These are phyloP conservation scores for Maccullochella peelii DNA, from an alignment of 2,113 vertebrate genomes.

Conservation along the genomic window DNA sequence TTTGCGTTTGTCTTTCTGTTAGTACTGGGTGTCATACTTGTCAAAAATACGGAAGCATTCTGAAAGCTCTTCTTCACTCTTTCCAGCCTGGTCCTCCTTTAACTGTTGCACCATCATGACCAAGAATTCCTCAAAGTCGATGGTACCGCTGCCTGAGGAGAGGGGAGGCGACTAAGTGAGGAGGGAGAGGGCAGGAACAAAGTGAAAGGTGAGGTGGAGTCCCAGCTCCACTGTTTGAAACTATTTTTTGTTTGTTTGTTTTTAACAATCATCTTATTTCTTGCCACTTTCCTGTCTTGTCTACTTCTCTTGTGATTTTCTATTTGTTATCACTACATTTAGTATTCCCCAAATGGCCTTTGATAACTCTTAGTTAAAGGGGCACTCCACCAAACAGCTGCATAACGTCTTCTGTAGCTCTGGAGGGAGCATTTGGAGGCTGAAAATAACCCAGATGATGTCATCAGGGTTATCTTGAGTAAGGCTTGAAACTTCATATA, in stretches of 20 bases:
- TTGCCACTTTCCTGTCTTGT: background rate
- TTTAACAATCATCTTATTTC: background rate
- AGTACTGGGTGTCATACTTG: conserved; percentile 82
- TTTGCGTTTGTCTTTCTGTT: background rate
- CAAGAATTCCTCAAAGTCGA: conserved; percentile 99
- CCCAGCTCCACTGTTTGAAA: too few relatives aligned
- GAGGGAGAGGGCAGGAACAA: background rate
- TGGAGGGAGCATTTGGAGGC: background rate
- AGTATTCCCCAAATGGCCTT: background rate
- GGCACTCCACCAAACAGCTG: background rate
- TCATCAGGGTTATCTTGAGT: background rate
- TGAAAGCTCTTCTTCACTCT: conserved; percentile 95
- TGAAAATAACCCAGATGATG: background rate
- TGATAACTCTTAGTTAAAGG: background rate
- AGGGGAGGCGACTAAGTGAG: background rate
- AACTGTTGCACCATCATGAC: conserved; percentile 99
- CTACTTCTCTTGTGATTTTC: background rate
- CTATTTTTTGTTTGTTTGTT: background rate
- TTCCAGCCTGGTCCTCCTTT: conserved; percentile 97
- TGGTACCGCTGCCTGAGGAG: conserved; percentile 93
- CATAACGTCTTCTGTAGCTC: background rate
- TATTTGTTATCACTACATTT: background rate
- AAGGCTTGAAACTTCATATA: background rate
- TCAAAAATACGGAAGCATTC: conserved; percentile 98
- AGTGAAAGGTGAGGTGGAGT: background rate